Evolutionary conservation across 1,140 invertebrate genomes (phyloP).

Genomic region (Bombus fervidus): DNA sequence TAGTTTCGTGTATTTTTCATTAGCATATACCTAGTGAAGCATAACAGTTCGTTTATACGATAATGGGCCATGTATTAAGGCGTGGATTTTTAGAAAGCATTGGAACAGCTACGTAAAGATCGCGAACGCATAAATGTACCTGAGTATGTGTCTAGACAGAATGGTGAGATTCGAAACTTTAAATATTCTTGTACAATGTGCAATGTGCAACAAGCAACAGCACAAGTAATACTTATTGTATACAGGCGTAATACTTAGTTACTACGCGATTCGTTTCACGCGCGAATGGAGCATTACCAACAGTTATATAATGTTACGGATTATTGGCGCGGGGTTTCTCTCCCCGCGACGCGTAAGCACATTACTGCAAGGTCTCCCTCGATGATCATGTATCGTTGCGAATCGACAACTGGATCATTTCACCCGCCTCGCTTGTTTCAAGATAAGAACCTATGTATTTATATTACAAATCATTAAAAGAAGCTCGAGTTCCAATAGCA

Average conservation of each 20-base stretch:
- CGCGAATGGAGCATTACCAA: constrained; percentile 3
- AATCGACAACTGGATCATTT: constrained; percentile 39
- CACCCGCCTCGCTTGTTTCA: not conserved
- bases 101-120: not conserved
- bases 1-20: not conserved
- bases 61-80: not conserved
- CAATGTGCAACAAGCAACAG: not conserved
- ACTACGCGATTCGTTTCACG: constrained; percentile 5
- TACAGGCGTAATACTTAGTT: not conserved
- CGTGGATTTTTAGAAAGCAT: no score
- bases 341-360: constrained; percentile 42
- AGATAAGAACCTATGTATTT: not conserved
- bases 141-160: not conserved
- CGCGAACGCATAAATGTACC: no score
- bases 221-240: not conserved
- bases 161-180: not conserved
- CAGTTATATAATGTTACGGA: constrained; percentile 53
- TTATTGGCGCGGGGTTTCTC: constrained; percentile 66
- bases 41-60: not conserved
- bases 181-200: not conserved
- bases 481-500: no score
- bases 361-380: constrained; percentile 56
- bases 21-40: not conserved
- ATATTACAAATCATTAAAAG: not conserved
- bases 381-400: not conserved